Base-by-base conservation (phyloP, 2,113 vertebrate species). In the Malurus cyaneus region DNA sequence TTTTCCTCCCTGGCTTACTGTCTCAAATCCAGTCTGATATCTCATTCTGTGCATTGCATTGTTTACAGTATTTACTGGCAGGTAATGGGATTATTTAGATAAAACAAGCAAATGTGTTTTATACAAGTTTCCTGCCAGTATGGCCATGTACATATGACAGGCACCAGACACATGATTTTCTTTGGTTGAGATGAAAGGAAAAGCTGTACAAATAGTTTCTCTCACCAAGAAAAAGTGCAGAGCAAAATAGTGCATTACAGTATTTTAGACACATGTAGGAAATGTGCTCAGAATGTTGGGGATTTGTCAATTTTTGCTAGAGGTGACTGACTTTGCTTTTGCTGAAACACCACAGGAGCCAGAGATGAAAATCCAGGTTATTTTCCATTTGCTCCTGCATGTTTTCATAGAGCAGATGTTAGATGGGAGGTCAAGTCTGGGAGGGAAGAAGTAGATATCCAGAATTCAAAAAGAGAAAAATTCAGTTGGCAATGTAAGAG, bases 21-120 rank as follows among this genome's bases (percentile, higher is more conserved):
- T 50, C 42, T 56, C 11, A 59, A 80, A 93, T 62, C 31, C 62
- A 73, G 19, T 77, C 71, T 83, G 54, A 19, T 46, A 39, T 29
- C 53, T 86, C 28, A 47, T 86, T 41, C n/a, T 80, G 29, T 80
- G 60, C 19, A 44, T 32, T 13, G 2, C 46, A 29, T 29, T 67
- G 52, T 91, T 94, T 79, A 81, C 42, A 67, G 9, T 53, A 2
- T 76, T 94, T 87, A 24, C 61, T 97, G 80, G 65, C 44, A 80
- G 46, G 44, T 80, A 92, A 80, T 54, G 60, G 44, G 80, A 83
- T 90, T 88, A 84, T 91, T 79, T 79, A 62, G 67, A 62, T 86
- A 47, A 82, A 96, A 82, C n/a, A 95, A 85, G 34, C 24, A 86
- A 92, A 72, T 57, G 18, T 36, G 31, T 66, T 83, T 88, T 83